Evolutionary conservation across 1,140 invertebrate species (phyloP), one percentile per base, ranked within the genome.

Genomic region (Drosophila asahinai): DNA sequence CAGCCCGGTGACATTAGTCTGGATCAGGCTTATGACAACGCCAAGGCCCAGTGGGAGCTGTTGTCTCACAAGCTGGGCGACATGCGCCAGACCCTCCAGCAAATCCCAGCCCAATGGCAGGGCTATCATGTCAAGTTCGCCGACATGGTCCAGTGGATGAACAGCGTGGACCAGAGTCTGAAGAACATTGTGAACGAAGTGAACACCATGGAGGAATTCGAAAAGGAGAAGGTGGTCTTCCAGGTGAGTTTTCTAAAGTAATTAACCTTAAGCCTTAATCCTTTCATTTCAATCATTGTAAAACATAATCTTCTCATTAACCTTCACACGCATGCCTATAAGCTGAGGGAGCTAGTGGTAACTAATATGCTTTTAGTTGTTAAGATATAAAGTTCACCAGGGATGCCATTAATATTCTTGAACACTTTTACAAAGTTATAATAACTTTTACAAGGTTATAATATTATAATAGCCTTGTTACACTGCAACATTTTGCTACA

Each of bases 71-170:
- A 95, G 86, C 94, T 98, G 17, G 96, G 97, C 77, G 94, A 94
- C 65, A 94, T 98, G 64, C 94, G 95, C 49, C 94, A 96, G 64
- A 96, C 97, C 68, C 93, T 99, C 38, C 96, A 97, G 80, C 96
- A 97, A 92, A 96, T 98, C 72, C 97, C 97, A 5, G 96, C 97
- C 60, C 96, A 98, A 91, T 98, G 98, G 98, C 96, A 96, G 62
- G 95, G 95, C 9, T 99, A 99, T 81, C 96, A 96, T 93, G 93
- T 95, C 49, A 98, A 96, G 94, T 97, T 98, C 87, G 94, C 95
- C 30, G 96, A 97, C 62, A 97, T 99, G 95, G 95, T 96, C n/a
- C 93, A 94, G 45, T 99, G 98, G 97, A 98, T 99, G 97, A 96
- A 98, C 86, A 95, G 95, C 51, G 97, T 99, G 0, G 97, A 99